Conservation (phyloP, 1,140 invertebrate species). For the Tetramorium simillimum region DNA sequence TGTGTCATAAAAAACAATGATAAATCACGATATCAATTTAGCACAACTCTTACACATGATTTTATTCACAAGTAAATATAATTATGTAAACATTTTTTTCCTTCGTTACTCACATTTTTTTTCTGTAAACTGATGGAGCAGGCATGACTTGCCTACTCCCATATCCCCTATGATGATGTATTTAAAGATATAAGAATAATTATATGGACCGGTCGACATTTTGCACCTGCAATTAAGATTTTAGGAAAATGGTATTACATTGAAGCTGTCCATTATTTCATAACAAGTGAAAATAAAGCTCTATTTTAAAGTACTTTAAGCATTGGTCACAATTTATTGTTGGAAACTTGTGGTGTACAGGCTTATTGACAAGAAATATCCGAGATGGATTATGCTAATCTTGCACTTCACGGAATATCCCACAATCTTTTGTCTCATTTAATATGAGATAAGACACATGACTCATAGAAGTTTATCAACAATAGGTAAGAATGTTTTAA, state of each 20-base stretch:
- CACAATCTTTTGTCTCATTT: conserved; percentile 12
- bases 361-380: not conserved
- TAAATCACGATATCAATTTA: conserved; percentile 6
- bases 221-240: conserved; percentile 79
- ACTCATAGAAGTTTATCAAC: not conserved
- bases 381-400: conserved; percentile 5
- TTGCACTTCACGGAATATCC: not conserved
- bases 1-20: conserved; percentile 1
- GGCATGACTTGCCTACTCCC: conserved; percentile 99
- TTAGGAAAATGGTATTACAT: conserved; percentile 36
- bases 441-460: conserved; percentile 6
- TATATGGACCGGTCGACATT: conserved; percentile 98
- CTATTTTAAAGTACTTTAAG: not conserved
- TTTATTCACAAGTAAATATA: not conserved
- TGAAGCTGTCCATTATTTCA: not conserved
- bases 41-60: not conserved
- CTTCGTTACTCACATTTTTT: conserved; percentile 97
- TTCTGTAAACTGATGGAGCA: conserved; percentile 99
- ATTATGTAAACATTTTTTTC: not conserved
- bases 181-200: conserved; percentile 99
- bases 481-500: not conserved
- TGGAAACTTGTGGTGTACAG: not conserved
- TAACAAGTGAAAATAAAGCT: not conserved
- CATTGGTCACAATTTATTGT: not conserved
- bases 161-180: conserved; percentile 99